Percentiles rank a stretch among this genome's conserved stretches.
phyloP scores from a whole-genome alignment of 1,140 invertebrate species.

The Stratiolaelaps scimitus region DNA sequence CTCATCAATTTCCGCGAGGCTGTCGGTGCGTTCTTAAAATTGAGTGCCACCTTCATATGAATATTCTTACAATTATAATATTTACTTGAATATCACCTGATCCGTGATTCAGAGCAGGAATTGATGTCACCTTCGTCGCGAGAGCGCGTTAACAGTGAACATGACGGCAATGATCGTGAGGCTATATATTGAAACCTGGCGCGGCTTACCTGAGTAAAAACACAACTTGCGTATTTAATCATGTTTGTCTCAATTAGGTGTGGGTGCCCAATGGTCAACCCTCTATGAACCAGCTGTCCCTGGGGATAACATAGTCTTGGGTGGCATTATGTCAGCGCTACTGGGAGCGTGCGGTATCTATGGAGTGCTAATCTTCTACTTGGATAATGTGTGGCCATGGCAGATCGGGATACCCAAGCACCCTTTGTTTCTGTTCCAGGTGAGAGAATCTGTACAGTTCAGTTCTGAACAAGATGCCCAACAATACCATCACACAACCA shows the following conservation, averaged over 20 bases:
- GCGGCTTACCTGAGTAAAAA: no score
- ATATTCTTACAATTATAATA: no score
- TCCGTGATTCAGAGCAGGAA: no score
- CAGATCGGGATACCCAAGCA: slow-evolving; percentile 44
- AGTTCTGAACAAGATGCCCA: no score
- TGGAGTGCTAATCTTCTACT: slow-evolving; percentile 37
- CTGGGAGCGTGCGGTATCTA: slow-evolving; percentile 33
- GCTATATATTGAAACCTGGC: no score
- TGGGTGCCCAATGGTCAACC: slow-evolving; percentile 39
- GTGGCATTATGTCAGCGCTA: slow-evolving; percentile 31
- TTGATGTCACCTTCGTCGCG: no score
- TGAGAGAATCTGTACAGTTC: not conserved
- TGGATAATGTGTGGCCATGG: slow-evolving; percentile 39
- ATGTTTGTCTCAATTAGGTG: slow-evolving; percentile 32
- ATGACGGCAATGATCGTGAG: no score
- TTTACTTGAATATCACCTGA: no score
- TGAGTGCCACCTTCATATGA: no score
- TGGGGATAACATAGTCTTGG: slow-evolving; percentile 40
- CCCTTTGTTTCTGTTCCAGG: slow-evolving; percentile 42
- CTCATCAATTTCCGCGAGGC: slow-evolving; percentile 11
- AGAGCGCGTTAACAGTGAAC: no score
- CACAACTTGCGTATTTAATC: no score
- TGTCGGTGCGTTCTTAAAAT: not conserved
- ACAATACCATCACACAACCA: no score
- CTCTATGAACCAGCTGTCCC: slow-evolving; percentile 36